Percentiles rank a stretch among this genome's conserved stretches.
These are phyloP conservation scores for Cardiocondyla obscurior DNA, from an alignment of 1,140 invertebrate species.

Conservation along the genomic window DNA sequence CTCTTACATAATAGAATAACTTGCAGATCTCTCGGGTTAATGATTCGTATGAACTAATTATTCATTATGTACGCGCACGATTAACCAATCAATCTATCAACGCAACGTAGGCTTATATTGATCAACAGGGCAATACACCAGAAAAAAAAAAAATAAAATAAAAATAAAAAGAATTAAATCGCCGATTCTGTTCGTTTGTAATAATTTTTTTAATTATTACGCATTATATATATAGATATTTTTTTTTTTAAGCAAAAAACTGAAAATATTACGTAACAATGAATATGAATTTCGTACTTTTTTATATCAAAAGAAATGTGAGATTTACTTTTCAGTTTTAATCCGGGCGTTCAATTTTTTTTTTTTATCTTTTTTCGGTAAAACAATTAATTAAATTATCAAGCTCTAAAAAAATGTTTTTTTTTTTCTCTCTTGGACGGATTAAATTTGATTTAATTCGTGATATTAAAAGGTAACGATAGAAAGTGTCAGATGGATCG, in stretches of 20 bases:
- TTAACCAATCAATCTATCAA: background rate
- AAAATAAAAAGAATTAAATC: background rate
- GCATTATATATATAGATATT: background rate
- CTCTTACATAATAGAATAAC: conserved; percentile 11
- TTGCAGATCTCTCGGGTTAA: background rate
- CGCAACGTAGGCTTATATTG: background rate
- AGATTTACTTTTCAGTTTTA: background rate
- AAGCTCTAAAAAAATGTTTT: no score
- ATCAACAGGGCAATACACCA: background rate
- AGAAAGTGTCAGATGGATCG: background rate
- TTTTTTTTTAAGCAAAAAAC: background rate
- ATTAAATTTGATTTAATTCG: background rate
- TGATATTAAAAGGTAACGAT: background rate
- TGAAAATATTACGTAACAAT: background rate
- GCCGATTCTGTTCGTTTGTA: background rate
- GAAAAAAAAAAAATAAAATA: background rate
- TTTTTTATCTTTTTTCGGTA: background rate
- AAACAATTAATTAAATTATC: background rate
- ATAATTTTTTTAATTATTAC: background rate
- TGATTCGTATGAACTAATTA: background rate
- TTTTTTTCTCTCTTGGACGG: background rate
- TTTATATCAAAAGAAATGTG: background rate
- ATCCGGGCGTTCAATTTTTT: no score
- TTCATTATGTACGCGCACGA: background rate
- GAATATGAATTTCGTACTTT: background rate